Base-by-base conservation (phyloP, 2,888 invertebrate genomes). In the Lithodes maja region DNA sequence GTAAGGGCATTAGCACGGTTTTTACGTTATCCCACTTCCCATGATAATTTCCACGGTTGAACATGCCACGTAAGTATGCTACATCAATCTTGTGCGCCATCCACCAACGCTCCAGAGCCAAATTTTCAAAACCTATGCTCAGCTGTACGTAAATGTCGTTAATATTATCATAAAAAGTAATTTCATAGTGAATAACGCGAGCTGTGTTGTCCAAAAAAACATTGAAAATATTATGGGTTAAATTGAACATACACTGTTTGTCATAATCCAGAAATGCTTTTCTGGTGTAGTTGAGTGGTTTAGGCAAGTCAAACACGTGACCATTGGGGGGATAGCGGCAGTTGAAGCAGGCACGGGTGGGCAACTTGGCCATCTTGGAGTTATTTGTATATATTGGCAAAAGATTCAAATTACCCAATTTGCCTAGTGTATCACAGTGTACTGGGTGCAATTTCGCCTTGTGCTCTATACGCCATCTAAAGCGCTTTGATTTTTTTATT, bases 241-340 rank as follows among this genome's bases (percentile, higher is more conserved):
- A 7, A 5, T 12, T 61, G 61, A 7, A 5, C 7, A 61, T 5
- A 12, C 61, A 61, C 61, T 7, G 0, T 61, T 61, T 12, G 5
- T 61, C 12, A 12, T 7, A 85, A 7, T 85, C 53, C 0, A 7
- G 53, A 1, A 54, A 53, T 7, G 79, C 17, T 17, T 80, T 53
- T 50, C 3, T 2, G 3, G 69, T 54, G 53, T 69, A 17, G 53
- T 80, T 61, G 0, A 33, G 33, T 33, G 85, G 79, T 7, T 68
- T 61, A 2, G 85, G 85, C 1, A 85, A 17, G 71, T 85, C 85
- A 33, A 85, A 54, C 33, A 80, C 71, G 33, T 85, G 33, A 12
- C 85, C 85, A 50, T 33, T 69, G 12, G 7, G 71, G 15, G 85
- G 85, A 53, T 85, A 85, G 1, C 54, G 5, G 53, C 85, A 85